These are phyloP conservation scores for Malaclemys terrapin DNA, from an alignment of 2,113 vertebrate species.

Conservation along the genomic window DNA sequence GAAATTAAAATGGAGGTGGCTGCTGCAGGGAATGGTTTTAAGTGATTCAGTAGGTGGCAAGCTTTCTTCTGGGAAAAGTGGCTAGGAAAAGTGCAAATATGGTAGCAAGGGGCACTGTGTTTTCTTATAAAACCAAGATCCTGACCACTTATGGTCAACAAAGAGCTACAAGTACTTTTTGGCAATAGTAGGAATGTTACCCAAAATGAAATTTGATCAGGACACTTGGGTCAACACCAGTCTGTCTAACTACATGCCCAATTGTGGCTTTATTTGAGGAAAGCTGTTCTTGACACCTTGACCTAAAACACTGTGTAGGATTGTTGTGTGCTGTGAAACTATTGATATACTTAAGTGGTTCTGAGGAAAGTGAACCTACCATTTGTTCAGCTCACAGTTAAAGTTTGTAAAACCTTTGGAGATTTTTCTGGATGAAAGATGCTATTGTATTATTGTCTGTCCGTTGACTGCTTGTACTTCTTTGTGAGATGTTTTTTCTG, in stretches of 20 bases:
- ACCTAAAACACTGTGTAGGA: neutral
- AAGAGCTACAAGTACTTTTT: neutral
- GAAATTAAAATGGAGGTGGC: conserved; percentile 59
- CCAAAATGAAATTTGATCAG: neutral
- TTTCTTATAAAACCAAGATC: neutral
- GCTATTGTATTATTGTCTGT: neutral
- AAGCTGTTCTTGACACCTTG: neutral
- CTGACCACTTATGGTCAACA: neutral
- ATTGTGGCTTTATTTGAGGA: neutral
- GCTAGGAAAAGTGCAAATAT: neutral
- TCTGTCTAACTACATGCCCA: neutral
- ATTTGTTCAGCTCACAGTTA: neutral
- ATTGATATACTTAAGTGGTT: neutral
- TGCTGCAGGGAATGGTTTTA: conserved; percentile 22
- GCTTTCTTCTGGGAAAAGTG: neutral
- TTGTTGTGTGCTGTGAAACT: neutral
- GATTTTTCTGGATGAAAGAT: neutral
- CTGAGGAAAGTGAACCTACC: neutral
- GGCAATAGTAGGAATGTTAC: neutral
- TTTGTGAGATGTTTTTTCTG: neutral
- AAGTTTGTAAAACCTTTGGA: neutral
- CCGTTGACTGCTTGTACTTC: neutral
- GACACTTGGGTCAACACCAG: neutral
- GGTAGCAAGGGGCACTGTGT: neutral
- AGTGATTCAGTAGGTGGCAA: conserved; percentile 29